These are phyloP conservation scores for Phylloscopus trochiloides DNA, from an alignment of 2,113 vertebrate species.

Conservation along the genomic window DNA sequence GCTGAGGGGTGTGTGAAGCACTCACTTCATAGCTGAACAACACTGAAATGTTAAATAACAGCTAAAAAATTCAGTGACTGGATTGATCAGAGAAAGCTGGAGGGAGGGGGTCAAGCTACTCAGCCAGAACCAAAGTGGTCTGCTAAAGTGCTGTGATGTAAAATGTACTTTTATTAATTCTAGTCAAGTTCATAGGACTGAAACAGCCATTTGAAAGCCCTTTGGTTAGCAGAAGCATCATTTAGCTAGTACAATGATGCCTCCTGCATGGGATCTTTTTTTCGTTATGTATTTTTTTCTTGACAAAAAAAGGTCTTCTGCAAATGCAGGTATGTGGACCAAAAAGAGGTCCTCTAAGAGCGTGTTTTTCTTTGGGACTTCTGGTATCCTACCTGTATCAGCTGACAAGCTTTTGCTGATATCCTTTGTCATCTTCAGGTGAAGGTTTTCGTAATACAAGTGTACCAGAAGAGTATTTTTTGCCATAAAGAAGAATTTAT, in stretches of 20 bases:
- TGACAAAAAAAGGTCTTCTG: neutral
- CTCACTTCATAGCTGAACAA: neutral
- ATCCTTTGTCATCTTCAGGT: neutral
- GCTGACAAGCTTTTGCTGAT: neutral
- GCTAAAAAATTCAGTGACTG: neutral
- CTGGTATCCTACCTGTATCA: neutral
- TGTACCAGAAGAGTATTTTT: neutral
- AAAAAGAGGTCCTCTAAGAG: neutral
- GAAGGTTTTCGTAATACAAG: neutral
- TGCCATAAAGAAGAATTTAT: neutral
- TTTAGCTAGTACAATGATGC: neutral
- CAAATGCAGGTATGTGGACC: neutral
- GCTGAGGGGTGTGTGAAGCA: neutral
- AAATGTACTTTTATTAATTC: neutral
- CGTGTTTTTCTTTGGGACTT: neutral
- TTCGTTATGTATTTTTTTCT: neutral
- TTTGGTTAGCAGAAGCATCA: neutral
- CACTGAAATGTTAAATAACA: neutral
- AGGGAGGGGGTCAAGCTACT: neutral
- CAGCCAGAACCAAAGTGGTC: neutral
- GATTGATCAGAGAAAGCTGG: neutral
- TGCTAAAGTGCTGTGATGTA: neutral
- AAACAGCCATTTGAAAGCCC: neutral
- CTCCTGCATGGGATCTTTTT: neutral
- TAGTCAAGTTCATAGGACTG: neutral